phyloP scores from a whole-genome alignment of 1,140 invertebrate genomes.

The Drosophila orosa region DNA sequence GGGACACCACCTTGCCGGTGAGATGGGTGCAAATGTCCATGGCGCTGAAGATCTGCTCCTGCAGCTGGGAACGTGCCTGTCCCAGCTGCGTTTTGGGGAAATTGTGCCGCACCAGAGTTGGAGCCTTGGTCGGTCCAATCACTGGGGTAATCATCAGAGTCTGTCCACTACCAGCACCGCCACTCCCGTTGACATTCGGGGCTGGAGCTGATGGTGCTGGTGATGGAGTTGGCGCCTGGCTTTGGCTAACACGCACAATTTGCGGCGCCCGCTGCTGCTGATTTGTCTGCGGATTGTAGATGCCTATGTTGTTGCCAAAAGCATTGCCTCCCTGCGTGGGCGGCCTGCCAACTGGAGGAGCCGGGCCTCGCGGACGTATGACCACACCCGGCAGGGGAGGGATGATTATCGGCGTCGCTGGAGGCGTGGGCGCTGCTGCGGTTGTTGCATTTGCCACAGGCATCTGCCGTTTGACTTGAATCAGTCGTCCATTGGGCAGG shows the following conservation, averaged over 20 bases:
- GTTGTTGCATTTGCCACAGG: conserved; percentile 22
- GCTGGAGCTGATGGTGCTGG: neutral
- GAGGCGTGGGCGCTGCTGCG: conserved; percentile 3
- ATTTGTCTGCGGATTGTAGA: conserved; percentile 65
- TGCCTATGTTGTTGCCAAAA: conserved; percentile 63
- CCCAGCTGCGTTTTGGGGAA: conserved; percentile 66
- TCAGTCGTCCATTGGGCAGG: conserved; percentile 80
- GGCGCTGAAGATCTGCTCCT: conserved; percentile 79
- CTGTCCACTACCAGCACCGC: conserved; percentile 30
- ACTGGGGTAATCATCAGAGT: conserved; percentile 34
- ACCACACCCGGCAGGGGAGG: conserved; percentile 40
- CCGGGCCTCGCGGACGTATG: conserved; percentile 41
- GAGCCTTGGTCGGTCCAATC: conserved; percentile 17
- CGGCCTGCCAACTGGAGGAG: conserved; percentile 4
- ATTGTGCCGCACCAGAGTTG: conserved; percentile 57
- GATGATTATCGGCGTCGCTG: conserved; percentile 19
- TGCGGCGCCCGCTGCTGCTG: conserved; percentile 61
- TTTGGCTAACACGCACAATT: conserved; percentile 51
- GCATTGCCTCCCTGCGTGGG: conserved; percentile 12
- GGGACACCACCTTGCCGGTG: conserved; percentile 74
- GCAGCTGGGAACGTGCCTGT: conserved; percentile 66
- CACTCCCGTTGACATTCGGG: conserved; percentile 34
- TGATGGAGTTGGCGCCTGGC: conserved; percentile 13
- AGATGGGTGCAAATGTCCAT: conserved; percentile 84
- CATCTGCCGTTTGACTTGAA: conserved; percentile 82